phyloP scores from a whole-genome alignment of 2,888 invertebrate species.

The Neuroscelio doddi region DNA sequence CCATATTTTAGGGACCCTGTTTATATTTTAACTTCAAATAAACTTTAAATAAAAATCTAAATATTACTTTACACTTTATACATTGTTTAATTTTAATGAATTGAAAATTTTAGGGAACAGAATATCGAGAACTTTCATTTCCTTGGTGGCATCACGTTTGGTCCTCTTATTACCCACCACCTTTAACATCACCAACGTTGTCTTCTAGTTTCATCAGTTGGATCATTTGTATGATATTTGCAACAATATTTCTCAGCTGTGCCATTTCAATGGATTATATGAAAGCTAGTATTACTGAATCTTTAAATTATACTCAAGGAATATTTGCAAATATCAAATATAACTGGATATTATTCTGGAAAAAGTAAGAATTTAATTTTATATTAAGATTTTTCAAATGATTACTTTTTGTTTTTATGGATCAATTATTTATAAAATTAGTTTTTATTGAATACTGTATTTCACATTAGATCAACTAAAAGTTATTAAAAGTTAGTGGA shows the following conservation, averaged over 20 bases:
- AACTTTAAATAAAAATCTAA: too few species aligned
- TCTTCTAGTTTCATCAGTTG: slow-evolving; percentile 65
- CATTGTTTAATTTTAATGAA: too few species aligned
- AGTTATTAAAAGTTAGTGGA: too few species aligned
- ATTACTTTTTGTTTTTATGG: too few species aligned
- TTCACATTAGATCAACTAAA: too few species aligned
- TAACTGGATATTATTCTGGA: not conserved
- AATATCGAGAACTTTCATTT: slow-evolving; percentile 52
- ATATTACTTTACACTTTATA: too few species aligned
- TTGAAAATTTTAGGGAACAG: slow-evolving; percentile 51
- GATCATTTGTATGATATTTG: slow-evolving; percentile 61
- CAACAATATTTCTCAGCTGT: slow-evolving; percentile 48
- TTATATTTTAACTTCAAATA: too few species aligned
- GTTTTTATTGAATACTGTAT: too few species aligned
- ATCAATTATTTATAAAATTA: too few species aligned
- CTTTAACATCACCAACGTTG: slow-evolving; percentile 53
- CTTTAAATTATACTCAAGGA: not conserved
- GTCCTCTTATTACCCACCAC: slow-evolving; percentile 60
- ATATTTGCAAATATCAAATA: not conserved
- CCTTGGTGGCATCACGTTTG: slow-evolving; percentile 67
- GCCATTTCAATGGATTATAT: slow-evolving; percentile 44
- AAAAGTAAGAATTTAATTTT: too few species aligned
- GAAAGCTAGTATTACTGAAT: slow-evolving; percentile 5
- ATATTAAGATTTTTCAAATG: too few species aligned
- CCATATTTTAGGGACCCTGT: too few species aligned